Evolutionary conservation across 2,797 vertebrate genomes (phyloP), one percentile per base, ranked within the genome.

Genomic region (Acipenser oxyrinchus): DNA sequence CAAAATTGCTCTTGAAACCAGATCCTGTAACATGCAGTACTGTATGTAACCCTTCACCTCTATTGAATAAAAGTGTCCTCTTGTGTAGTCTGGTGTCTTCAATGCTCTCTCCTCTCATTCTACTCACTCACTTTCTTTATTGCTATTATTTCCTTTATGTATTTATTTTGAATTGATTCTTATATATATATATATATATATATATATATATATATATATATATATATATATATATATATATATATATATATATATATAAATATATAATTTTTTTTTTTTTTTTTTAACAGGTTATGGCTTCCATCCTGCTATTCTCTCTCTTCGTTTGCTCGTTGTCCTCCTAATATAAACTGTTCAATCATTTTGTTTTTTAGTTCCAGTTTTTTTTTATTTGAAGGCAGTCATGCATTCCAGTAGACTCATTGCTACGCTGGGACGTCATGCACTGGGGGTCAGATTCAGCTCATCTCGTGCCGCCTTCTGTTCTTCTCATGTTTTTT

Each of bases 231-330:
- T 49, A 7, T 57, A 49, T 6, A 8, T 51, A 1, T 37, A 13
- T 66, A n/a, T 67, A 49, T 67, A 8, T 49, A 7, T 57, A 49
- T 6, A 8, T 51, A 1, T 37, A 13, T 66, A n/a, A 60, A 49
- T 67, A 8, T 6, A 37, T 59, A 23, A 50, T 49, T 9, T 18
- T 65, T 55, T 69, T 18, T 10, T 9, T 50, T 51, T 65, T 65
- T 49, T 6, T 6, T 11, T 12, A 3, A 10, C 55, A 57, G 55
- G 6, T 57, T 57, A 3, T 10, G 55, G 11, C 55, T 13, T 11
- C 55, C 55, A 58, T 8, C 55, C 55, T 58, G 12, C 9, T 58
- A 7, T 58, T 11, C 55, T 53, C 6, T 53, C 4, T 37, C 4
- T 53, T 53, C 2, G 6, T 53, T 53, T 53, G 11, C 23, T 37